Percentiles rank a stretch among this genome's conserved stretches.
phyloP scores from a whole-genome alignment of 1,140 invertebrate genomes.

The Panagrolaimus sp. region DNA sequence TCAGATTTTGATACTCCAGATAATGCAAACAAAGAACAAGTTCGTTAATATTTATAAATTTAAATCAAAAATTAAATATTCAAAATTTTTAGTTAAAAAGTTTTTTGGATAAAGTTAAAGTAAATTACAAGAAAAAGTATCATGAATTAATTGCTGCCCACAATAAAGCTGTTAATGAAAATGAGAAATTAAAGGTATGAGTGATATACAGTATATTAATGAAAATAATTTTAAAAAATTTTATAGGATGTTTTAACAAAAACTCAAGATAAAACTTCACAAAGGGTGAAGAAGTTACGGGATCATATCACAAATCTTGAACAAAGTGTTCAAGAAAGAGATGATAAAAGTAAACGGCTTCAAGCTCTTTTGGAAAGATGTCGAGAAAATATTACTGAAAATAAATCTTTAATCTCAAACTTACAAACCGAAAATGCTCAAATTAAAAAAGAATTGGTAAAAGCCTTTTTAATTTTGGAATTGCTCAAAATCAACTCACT shows the following conservation, averaged over 20 bases:
- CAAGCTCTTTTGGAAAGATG: slow-evolving; percentile 44
- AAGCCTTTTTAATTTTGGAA: slow-evolving; percentile 19
- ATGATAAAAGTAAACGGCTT: slow-evolving; percentile 32
- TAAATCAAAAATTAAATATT: too few species aligned
- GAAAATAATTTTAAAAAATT: not conserved
- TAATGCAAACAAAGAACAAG: slow-evolving; percentile 30
- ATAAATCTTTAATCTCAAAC: slow-evolving; percentile 22
- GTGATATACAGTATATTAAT: not conserved
- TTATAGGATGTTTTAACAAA: slow-evolving; percentile 41
- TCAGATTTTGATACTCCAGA: slow-evolving; percentile 22
- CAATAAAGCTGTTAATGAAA: slow-evolving; percentile 43
- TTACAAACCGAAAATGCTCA: slow-evolving; percentile 8
- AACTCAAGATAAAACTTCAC: slow-evolving; percentile 48
- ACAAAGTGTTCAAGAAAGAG: slow-evolving; percentile 24
- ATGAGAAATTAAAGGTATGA: slow-evolving; percentile 47
- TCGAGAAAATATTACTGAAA: slow-evolving; percentile 42
- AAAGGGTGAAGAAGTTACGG: slow-evolving; percentile 39
- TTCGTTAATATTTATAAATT: not conserved
- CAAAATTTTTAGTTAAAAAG: too few species aligned
- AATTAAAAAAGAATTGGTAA: not conserved
- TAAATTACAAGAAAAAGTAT: slow-evolving; percentile 47
- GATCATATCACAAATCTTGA: slow-evolving; percentile 36
- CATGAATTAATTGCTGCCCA: slow-evolving; percentile 38
- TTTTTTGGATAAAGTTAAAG: too few species aligned
- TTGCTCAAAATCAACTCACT: slow-evolving; percentile 8